Percentiles rank a stretch among this genome's conserved stretches.
phyloP scores from a whole-genome alignment of 2,888 invertebrate species.

The Mythimna ferrago region DNA sequence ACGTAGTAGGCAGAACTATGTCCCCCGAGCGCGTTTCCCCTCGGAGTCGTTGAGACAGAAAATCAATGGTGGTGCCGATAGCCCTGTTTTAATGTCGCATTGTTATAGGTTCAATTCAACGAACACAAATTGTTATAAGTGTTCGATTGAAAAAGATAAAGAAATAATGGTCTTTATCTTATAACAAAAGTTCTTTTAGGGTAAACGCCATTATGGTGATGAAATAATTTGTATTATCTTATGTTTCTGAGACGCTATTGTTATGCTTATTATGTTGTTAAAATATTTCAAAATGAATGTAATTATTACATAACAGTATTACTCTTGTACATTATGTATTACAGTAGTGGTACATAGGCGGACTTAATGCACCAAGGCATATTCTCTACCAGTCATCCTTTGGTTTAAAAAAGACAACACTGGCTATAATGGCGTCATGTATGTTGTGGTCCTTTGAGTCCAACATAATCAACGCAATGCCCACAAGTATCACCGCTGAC shows the following conservation, averaged over 20 bases:
- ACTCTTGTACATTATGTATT: neutral
- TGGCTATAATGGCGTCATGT: neutral
- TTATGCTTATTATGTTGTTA: too few relatives aligned
- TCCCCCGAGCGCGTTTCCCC: constrained; percentile 66
- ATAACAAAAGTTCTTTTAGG: neutral
- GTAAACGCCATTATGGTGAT: neutral
- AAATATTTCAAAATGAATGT: neutral
- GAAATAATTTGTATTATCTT: neutral
- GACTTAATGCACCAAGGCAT: too few relatives aligned
- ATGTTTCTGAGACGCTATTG: neutral
- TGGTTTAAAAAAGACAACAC: too few relatives aligned
- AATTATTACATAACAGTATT: neutral
- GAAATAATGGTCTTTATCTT: constrained; percentile 1
- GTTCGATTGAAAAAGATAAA: constrained; percentile 41
- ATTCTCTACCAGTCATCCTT: too few relatives aligned
- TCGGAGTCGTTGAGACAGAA: constrained; percentile 68
- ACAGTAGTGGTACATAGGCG: too few relatives aligned
- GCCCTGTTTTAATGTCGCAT: constrained; percentile 62
- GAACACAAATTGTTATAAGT: constrained; percentile 41
- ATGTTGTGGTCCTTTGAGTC: neutral
- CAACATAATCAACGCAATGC: neutral
- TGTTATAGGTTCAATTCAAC: constrained; percentile 41
- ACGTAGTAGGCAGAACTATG: constrained; percentile 72
- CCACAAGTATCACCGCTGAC: constrained; percentile 3
- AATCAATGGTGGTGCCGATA: constrained; percentile 72